Evolutionary conservation across 1,140 invertebrate species (phyloP).

Genomic region (Acromyrmex echinatior): DNA sequence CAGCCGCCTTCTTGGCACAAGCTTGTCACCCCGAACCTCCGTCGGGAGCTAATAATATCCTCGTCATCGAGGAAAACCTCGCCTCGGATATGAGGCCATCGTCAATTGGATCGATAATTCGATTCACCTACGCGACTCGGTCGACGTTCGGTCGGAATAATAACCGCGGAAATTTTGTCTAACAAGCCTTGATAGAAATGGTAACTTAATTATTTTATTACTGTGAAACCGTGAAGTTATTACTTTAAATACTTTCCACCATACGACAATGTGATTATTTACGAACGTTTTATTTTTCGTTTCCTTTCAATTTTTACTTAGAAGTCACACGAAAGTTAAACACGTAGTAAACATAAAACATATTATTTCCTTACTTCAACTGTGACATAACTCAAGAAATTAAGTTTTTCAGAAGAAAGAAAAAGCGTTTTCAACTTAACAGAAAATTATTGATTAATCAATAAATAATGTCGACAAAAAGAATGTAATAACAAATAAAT

Average conservation of each 20-base stretch:
- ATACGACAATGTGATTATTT: neutral
- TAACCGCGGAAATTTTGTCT: slow-evolving; percentile 16
- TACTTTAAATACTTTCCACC: neutral
- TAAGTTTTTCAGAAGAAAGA: too few relatives aligned
- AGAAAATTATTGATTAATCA: too few relatives aligned
- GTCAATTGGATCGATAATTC: slow-evolving; percentile 62
- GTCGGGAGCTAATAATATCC: slow-evolving; percentile 67
- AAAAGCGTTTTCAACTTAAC: too few relatives aligned
- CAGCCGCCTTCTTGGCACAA: slow-evolving; percentile 50
- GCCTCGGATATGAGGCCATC: neutral
- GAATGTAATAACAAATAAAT: too few relatives aligned
- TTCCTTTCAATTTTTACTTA: neutral
- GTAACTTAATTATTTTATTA: neutral
- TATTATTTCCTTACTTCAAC: too few relatives aligned
- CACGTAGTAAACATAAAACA: neutral
- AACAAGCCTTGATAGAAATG: neutral
- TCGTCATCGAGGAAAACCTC: slow-evolving; percentile 52
- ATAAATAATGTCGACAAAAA: too few relatives aligned
- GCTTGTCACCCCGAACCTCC: slow-evolving; percentile 60
- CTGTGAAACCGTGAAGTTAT: neutral
- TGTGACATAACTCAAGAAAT: too few relatives aligned
- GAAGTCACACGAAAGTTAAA: neutral
- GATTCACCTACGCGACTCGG: slow-evolving; percentile 12
- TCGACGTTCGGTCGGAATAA: slow-evolving; percentile 13
- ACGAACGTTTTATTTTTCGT: neutral